phyloP scores from a whole-genome alignment of 1,140 invertebrate genomes.

The Drosophila tani region DNA sequence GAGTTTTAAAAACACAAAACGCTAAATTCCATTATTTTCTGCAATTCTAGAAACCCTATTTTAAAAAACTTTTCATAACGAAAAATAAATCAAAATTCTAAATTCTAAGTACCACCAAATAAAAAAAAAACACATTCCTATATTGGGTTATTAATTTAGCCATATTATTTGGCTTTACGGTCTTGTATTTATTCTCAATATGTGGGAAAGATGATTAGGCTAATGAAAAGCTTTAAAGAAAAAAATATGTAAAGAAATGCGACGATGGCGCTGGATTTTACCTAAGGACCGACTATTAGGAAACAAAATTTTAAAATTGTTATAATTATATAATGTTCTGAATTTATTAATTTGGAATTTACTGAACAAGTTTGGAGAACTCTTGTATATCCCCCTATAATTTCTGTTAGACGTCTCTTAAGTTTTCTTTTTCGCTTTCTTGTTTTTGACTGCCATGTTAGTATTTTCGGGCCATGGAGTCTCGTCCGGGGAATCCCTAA shows the following conservation, averaged over 20 bases:
- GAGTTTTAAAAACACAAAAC: too few relatives aligned
- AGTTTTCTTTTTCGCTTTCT: constrained; percentile 20
- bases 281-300: too few relatives aligned
- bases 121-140: too few relatives aligned
- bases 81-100: too few relatives aligned
- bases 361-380: neutral
- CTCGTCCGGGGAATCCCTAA: neutral
- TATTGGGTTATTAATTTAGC: too few relatives aligned
- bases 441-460: constrained; percentile 5
- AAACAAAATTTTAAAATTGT: too few relatives aligned
- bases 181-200: neutral
- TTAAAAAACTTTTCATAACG: too few relatives aligned
- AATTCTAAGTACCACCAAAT: too few relatives aligned
- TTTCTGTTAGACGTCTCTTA: neutral
- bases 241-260: neutral
- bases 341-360: neutral
- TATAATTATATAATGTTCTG: too few relatives aligned
- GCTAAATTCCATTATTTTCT: too few relatives aligned
- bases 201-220: neutral
- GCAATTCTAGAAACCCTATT: too few relatives aligned
- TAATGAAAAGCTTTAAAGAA: neutral
- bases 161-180: neutral
- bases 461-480: neutral
- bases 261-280: neutral
- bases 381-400: neutral